phyloP scores from a whole-genome alignment of 2,113 vertebrate species.

The Columbina picui region DNA sequence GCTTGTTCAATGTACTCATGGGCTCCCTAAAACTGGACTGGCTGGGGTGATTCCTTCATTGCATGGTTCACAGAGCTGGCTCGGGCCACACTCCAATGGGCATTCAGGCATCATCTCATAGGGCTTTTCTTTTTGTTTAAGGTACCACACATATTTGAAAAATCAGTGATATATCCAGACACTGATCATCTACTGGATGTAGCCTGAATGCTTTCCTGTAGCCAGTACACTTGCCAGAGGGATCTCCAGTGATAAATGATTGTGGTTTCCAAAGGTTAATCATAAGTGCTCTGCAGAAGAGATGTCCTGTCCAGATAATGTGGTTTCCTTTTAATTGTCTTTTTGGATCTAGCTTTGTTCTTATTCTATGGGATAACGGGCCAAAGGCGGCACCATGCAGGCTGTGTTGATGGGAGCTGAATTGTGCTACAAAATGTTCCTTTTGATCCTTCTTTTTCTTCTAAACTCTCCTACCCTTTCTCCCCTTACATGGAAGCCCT shows the following conservation, averaged over 20 bases:
- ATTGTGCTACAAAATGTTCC: background rate
- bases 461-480: background rate
- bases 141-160: background rate
- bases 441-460: background rate
- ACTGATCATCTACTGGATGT: accelerated
- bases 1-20: background rate
- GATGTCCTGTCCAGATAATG: background rate
- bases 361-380: background rate
- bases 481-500: conserved; percentile 25
- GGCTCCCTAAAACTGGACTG: background rate
- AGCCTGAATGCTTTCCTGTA: background rate
- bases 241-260: background rate
- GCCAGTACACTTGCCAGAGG: background rate
- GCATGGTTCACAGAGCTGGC: background rate
- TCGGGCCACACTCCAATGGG: background rate
- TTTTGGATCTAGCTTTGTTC: conserved; percentile 2
- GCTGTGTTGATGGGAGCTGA: background rate
- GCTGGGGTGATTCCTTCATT: background rate
- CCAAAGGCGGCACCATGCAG: background rate
- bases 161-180: background rate
- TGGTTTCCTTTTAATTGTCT: conserved; percentile 28
- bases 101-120: background rate
- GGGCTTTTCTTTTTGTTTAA: background rate
- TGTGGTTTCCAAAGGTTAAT: conserved; percentile 12
- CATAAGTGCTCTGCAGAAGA: background rate